Evolutionary conservation across 2,113 vertebrate species (phyloP).

Genomic region (Polypterus senegalus): DNA sequence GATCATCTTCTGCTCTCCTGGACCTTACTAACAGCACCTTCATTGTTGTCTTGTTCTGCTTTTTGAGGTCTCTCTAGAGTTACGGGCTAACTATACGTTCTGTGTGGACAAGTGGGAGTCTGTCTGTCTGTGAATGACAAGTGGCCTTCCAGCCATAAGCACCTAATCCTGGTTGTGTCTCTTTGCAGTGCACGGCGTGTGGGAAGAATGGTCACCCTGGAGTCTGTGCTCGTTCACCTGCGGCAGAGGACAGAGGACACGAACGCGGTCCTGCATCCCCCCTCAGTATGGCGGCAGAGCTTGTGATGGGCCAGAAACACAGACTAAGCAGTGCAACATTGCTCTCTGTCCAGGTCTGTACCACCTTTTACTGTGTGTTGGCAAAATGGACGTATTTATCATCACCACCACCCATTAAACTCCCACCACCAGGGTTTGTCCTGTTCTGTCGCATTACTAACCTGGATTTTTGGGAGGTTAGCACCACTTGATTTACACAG

Average conservation of each 20-base stretch:
- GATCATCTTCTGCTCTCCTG: neutral
- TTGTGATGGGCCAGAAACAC: constrained; percentile 92
- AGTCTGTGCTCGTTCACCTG: constrained; percentile 98
- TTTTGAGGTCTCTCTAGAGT: neutral
- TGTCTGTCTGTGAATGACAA: neutral
- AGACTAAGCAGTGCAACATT: constrained; percentile 98
- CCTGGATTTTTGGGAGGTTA: too few relatives aligned
- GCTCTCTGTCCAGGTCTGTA: constrained; percentile 86
- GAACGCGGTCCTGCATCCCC: constrained; percentile 85
- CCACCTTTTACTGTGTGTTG: too few relatives aligned
- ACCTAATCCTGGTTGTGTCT: constrained; percentile 49
- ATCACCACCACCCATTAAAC: too few relatives aligned
- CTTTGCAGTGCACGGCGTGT: constrained; percentile 95
- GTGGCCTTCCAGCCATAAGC: constrained; percentile 42
- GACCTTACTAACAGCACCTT: neutral
- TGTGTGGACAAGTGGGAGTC: neutral
- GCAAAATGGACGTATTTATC: too few relatives aligned
- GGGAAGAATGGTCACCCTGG: constrained; percentile 99
- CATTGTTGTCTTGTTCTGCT: too few relatives aligned
- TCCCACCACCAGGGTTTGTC: too few relatives aligned
- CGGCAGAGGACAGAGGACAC: constrained; percentile 94
- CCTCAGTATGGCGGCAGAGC: constrained; percentile 90
- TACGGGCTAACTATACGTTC: neutral
- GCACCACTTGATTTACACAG: too few relatives aligned
- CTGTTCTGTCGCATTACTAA: too few relatives aligned